A percentile compares a stretch with the other conserved stretches of the same genome.
Conservation (phyloP, 1,140 invertebrate species). For the Formica exsecta region DNA sequence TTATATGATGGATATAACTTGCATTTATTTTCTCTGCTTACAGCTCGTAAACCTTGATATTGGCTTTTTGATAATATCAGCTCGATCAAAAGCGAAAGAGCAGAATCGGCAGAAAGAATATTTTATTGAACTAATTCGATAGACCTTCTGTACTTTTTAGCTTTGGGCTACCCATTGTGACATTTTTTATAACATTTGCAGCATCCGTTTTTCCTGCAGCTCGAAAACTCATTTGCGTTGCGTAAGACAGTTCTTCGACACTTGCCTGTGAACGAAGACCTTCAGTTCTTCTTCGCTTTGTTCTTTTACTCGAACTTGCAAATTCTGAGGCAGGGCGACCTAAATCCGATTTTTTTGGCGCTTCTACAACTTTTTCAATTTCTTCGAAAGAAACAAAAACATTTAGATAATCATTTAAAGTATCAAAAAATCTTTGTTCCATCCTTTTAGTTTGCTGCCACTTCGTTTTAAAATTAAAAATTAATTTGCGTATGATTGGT, state of each 20-base stretch:
- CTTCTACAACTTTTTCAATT: neutral
- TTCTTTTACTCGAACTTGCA: neutral
- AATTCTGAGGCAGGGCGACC: neutral
- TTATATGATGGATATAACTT: neutral
- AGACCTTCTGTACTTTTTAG: neutral
- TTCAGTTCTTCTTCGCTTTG: slow-evolving; percentile 16
- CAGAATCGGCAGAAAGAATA: neutral
- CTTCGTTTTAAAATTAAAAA: neutral
- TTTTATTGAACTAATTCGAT: neutral
- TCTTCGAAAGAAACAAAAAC: neutral
- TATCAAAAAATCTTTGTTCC: slow-evolving; percentile 2
- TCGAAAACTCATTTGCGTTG: neutral
- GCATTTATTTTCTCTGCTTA: neutral
- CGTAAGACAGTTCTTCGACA: neutral
- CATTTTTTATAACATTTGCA: neutral
- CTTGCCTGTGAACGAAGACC: neutral
- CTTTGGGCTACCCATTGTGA: neutral
- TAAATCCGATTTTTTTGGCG: neutral
- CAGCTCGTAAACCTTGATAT: neutral
- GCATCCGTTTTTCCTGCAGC: neutral
- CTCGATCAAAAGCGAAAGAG: neutral
- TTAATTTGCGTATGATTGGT: slow-evolving; percentile 7
- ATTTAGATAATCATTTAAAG: neutral
- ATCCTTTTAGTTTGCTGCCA: neutral
- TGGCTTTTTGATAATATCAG: neutral